phyloP scores from a whole-genome alignment of 2,888 invertebrate species.

The Acanthoscelides obtectus region DNA sequence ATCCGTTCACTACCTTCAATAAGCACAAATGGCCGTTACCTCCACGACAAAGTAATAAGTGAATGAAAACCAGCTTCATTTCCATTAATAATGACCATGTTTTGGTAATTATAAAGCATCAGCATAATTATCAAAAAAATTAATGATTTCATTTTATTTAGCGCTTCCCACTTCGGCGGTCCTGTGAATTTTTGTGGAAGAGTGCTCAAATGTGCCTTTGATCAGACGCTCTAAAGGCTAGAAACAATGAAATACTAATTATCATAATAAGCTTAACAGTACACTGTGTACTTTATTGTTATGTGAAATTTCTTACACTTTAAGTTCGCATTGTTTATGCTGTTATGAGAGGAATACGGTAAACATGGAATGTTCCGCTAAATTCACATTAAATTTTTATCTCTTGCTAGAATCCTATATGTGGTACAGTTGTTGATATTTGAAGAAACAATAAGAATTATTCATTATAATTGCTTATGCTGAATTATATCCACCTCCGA shows the following conservation, averaged over 20 bases:
- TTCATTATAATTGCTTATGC: neutral
- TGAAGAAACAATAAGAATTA: neutral
- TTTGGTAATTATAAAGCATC: neutral
- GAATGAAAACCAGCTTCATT: neutral
- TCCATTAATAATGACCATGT: neutral
- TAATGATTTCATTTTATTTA: neutral
- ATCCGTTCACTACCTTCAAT: too few species aligned
- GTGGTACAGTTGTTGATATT: neutral
- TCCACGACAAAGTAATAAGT: neutral
- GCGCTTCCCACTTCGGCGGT: neutral
- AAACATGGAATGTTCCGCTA: neutral
- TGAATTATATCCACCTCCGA: neutral
- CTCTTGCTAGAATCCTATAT: neutral
- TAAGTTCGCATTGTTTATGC: neutral
- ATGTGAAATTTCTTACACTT: neutral
- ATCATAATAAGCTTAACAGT: neutral
- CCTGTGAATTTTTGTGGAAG: neutral
- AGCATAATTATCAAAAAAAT: neutral
- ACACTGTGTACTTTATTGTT: neutral
- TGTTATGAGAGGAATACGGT: neutral
- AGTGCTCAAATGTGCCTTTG: neutral
- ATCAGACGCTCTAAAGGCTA: neutral
- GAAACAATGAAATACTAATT: neutral
- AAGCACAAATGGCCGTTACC: too few species aligned
- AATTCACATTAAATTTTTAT: neutral